These are phyloP conservation scores for Resseliella maxima DNA, from an alignment of 2,888 invertebrate genomes.

Conservation along the genomic window DNA sequence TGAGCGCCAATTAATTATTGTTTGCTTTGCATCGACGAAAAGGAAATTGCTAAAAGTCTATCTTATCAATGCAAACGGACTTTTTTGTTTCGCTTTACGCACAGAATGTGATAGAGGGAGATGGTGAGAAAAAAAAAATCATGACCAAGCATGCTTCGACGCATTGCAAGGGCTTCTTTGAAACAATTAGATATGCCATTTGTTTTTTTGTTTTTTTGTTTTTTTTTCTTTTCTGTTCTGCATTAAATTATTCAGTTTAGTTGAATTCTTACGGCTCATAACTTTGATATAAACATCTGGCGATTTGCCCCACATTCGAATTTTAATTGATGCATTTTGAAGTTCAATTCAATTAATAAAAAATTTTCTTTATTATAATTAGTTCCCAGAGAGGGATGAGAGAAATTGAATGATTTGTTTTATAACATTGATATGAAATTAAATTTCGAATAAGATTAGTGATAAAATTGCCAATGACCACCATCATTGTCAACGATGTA, in stretches of 20 bases:
- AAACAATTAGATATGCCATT: neutral
- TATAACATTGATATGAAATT: too few relatives aligned
- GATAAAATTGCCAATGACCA: neutral
- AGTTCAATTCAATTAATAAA: too few relatives aligned
- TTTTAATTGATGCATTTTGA: neutral
- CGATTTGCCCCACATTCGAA: neutral
- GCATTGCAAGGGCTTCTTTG: neutral
- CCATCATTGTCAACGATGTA: neutral
- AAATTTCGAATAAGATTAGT: too few relatives aligned
- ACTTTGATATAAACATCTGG: neutral
- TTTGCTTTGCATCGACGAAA: neutral
- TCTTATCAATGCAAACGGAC: neutral
- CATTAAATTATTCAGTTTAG: neutral
- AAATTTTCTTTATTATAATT: too few relatives aligned
- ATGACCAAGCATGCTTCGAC: neutral
- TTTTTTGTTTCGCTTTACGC: too few relatives aligned
- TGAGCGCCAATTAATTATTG: neutral
- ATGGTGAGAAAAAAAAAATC: neutral
- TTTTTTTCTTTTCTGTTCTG: too few relatives aligned
- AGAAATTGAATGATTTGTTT: too few relatives aligned
- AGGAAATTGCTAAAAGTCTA: neutral
- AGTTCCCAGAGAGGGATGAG: too few relatives aligned
- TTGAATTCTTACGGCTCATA: neutral
- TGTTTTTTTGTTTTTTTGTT: neutral
- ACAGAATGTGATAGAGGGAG: neutral